Evolutionary conservation across 2,888 invertebrate species (phyloP), one percentile per base, ranked within the genome.

Genomic region (Toxonevra muliebris): DNA sequence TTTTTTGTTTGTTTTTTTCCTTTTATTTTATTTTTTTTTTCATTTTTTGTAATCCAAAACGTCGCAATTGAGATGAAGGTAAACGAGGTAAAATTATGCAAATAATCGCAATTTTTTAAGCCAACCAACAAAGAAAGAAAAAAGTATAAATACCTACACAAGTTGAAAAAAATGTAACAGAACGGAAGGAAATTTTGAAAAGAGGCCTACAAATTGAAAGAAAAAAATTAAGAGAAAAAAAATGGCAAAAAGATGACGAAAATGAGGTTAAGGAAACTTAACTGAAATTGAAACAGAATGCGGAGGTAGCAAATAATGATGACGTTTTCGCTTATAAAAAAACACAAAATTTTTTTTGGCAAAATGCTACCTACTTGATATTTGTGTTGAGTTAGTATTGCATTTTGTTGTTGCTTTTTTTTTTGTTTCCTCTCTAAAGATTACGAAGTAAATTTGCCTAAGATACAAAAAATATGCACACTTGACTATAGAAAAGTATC

Each of bases 31-130:
- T 15, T 15, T 5, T 48, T 48, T 48, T 8, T 15, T 15, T n/a
- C 11, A 7, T 7, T 48, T 15, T 15, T 5, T 48, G 48, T 48
- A 7, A 13, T 48, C 48, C n/a, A 48, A 48, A 48, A 48, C 48
- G 48, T 48, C 48, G 48, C 48, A 48, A 48, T 48, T 15, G 48
- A 48, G 48, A 13, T 15, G 48, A 48, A 48, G 48, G 48, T 48
- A 48, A 48, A 48, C 48, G 48, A 48, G 48, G 48, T 48, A 48
- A 48, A 48, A 48, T 48, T 48, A 48, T 48, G 48, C 48, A 48
- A 48, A 48, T 48, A 48, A 48, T 48, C 48, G 48, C 48, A 48
- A 48, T 48, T 48, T 15, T 4, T 48, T 15, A 48, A 48, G 48
- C 48, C 13, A 48, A 48, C 48, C 13, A 48, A 48, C 48, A 10